phyloP scores from a whole-genome alignment of 2,888 invertebrate genomes.

The Volucella bombylans region DNA sequence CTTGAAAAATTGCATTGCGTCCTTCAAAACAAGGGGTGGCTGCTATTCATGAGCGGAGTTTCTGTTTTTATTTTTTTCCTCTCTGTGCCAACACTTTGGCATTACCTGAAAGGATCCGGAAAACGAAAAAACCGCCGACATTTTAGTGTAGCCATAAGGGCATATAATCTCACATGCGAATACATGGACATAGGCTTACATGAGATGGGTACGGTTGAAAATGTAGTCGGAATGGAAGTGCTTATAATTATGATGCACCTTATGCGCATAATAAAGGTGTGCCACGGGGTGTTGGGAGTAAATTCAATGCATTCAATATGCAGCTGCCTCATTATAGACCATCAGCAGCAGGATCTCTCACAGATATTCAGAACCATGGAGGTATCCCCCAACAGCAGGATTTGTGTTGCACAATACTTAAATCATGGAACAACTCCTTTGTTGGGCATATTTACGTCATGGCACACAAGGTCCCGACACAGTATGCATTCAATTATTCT shows the following conservation, averaged over 20 bases:
- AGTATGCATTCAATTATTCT: constrained; percentile 19
- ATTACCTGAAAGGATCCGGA: constrained; percentile 46
- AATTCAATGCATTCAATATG: constrained; percentile 48
- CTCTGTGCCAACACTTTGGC: constrained; percentile 37
- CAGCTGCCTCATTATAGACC: constrained; percentile 66
- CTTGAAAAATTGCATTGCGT: constrained; percentile 50
- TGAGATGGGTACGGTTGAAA: not conserved
- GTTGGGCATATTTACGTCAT: constrained; percentile 47
- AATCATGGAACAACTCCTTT: constrained; percentile 34
- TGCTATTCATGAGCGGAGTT: constrained; percentile 49
- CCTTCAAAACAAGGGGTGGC: constrained; percentile 63
- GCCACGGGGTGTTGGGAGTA: constrained; percentile 9
- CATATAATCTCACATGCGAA: constrained; percentile 15
- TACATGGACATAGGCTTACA: constrained; percentile 5
- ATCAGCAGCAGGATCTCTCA: constrained; percentile 7
- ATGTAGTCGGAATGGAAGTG: constrained; percentile 22
- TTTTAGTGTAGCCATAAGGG: constrained; percentile 15
- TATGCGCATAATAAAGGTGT: not conserved
- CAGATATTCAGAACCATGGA: not conserved
- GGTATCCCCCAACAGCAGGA: constrained; percentile 34
- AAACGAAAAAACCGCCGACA: constrained; percentile 48
- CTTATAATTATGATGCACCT: constrained; percentile 58
- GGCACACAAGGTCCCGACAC: constrained; percentile 7
- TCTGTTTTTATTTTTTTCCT: constrained; percentile 11
- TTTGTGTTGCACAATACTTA: constrained; percentile 54